A percentile compares a stretch with the other conserved stretches of the same genome.
Conservation (phyloP, 2,797 vertebrate species). For the Gadopsis bispinosus region DNA sequence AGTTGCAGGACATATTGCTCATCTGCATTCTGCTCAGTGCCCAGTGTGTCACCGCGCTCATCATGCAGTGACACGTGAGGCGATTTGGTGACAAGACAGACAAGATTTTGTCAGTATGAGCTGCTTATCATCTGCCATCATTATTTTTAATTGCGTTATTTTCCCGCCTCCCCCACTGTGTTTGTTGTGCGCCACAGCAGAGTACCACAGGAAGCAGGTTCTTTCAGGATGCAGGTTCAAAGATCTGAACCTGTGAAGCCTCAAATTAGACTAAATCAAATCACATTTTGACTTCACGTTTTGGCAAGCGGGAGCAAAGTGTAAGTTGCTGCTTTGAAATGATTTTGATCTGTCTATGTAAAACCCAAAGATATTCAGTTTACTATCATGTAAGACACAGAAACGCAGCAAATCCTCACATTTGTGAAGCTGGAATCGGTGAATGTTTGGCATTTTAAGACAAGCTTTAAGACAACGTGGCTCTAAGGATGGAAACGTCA, state of each 20-base stretch:
- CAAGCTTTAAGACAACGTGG: not conserved
- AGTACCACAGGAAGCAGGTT: slow-evolving; percentile 43
- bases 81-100: slow-evolving; percentile 28
- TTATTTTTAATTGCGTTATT: slow-evolving; percentile 70
- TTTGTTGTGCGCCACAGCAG: slow-evolving; percentile 43
- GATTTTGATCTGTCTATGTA: not conserved
- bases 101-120: slow-evolving; percentile 30
- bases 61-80: slow-evolving; percentile 26
- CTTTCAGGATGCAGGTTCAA: slow-evolving; percentile 51
- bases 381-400: not conserved
- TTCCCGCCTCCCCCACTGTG: slow-evolving; percentile 35
- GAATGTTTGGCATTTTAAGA: not conserved
- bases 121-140: slow-evolving; percentile 59
- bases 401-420: not conserved
- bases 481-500: not conserved
- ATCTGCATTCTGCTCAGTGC: slow-evolving; percentile 32
- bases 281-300: slow-evolving; percentile 5
- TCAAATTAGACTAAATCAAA: slow-evolving; percentile 57
- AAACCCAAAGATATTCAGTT: not conserved
- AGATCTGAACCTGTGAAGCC: slow-evolving; percentile 61
- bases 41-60: slow-evolving; percentile 10
- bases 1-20: slow-evolving; percentile 29
- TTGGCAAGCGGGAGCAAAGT: slow-evolving; percentile 13
- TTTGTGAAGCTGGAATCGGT: not conserved
- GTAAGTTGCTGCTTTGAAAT: slow-evolving; percentile 4